These are phyloP conservation scores for Kradibia gibbosae DNA, from an alignment of 1,140 invertebrate genomes.

Conservation along the genomic window DNA sequence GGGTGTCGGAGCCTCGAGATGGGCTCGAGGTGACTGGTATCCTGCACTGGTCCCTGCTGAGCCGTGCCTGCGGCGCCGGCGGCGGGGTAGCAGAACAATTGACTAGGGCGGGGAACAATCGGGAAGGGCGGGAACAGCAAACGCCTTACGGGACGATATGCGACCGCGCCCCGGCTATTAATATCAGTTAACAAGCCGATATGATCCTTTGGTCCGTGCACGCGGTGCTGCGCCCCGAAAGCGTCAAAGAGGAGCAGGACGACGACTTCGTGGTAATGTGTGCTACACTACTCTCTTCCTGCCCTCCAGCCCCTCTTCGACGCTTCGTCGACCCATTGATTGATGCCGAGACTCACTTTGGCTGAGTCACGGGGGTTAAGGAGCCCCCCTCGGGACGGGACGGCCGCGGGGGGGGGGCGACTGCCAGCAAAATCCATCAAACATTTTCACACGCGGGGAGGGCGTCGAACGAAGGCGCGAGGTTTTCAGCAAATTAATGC, in stretches of 20 bases:
- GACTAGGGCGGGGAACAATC: background rate
- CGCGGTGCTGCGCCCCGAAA: constrained; percentile 8
- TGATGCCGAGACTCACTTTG: constrained; percentile 48
- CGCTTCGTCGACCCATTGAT: constrained; percentile 59
- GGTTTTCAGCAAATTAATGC: constrained; percentile 51
- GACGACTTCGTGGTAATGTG: background rate
- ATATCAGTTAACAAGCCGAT: constrained; percentile 72
- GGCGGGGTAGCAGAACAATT: too few species aligned
- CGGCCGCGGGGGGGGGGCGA: background rate
- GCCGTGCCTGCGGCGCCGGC: background rate
- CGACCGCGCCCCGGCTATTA: constrained; percentile 70
- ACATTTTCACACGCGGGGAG: constrained; percentile 58
- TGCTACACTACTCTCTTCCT: background rate
- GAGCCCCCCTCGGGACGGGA: constrained; percentile 44
- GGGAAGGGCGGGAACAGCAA: background rate
- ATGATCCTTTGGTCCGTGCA: constrained; percentile 61
- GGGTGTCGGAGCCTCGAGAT: too few species aligned
- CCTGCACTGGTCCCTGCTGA: too few species aligned
- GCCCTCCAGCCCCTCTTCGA: background rate
- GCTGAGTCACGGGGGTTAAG: constrained; percentile 61
- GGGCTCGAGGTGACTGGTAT: too few species aligned
- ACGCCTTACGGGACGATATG: background rate
- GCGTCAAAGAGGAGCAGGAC: background rate
- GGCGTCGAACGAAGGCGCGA: constrained; percentile 36
- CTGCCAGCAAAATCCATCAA: constrained; percentile 51